Evolutionary conservation across 1,140 invertebrate genomes (phyloP).

Genomic region (Mercenaria mercenaria): DNA sequence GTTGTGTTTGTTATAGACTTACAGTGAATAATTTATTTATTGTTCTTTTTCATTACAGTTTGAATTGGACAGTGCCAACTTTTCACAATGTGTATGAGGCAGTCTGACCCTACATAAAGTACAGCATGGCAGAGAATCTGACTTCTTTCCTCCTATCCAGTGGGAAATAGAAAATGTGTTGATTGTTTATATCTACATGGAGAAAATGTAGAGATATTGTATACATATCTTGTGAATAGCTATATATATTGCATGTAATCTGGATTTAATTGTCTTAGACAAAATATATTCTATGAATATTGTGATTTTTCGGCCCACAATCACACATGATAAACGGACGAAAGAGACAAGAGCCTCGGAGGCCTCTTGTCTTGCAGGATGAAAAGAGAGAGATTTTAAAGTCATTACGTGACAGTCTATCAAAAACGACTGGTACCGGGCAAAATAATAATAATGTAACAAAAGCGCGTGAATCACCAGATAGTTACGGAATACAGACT

Average conservation of each 20-base stretch:
- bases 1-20: too few species aligned
- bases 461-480: slow-evolving; percentile 32
- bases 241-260: background rate
- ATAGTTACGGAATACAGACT: slow-evolving; percentile 35
- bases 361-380: slow-evolving; percentile 50
- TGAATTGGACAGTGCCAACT: background rate
- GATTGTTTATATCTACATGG: background rate
- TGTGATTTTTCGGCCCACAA: background rate
- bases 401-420: slow-evolving; percentile 27
- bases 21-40: too few species aligned
- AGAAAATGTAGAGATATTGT: slow-evolving; percentile 15
- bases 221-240: background rate
- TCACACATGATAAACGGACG: slow-evolving; percentile 45
- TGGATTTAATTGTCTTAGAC: slow-evolving; percentile 1
- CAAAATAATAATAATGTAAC: slow-evolving; percentile 2
- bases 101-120: background rate
- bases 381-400: slow-evolving; percentile 45
- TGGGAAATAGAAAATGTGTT: background rate
- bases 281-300: slow-evolving; percentile 36
- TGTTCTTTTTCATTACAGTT: background rate
- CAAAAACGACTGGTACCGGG: slow-evolving; percentile 12
- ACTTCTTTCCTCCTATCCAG: background rate
- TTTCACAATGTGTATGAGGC: background rate
- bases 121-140: background rate
- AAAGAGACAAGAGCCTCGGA: slow-evolving; percentile 31